phyloP scores from a whole-genome alignment of 2,888 invertebrate species.

The Drosophila kambysellisi region DNA sequence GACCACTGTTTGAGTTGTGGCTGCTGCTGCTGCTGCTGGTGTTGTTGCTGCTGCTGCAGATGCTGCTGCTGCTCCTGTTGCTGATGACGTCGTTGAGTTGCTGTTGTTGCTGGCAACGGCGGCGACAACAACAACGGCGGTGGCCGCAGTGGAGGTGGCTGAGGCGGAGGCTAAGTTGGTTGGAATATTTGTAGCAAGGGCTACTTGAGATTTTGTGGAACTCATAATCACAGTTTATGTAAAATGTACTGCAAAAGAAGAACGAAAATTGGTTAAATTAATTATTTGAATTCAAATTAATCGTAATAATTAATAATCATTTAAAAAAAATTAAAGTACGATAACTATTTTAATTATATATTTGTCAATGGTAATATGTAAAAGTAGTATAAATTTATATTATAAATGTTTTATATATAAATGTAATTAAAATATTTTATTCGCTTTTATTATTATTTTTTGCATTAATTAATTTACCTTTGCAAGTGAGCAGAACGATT shows the following conservation, averaged over 20 bases:
- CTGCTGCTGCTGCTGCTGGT: conserved; percentile 37
- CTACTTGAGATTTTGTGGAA: conserved; percentile 85
- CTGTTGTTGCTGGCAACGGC: conserved; percentile 71
- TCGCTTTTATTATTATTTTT: too few species aligned
- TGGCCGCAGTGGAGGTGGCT: conserved; percentile 73
- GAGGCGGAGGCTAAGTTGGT: conserved; percentile 81
- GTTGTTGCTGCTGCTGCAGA: conserved; percentile 25
- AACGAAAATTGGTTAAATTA: not conserved
- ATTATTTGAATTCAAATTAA: not conserved
- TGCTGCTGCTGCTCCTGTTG: conserved; percentile 25
- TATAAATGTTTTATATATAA: not conserved
- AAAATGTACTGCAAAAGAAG: conserved; percentile 73
- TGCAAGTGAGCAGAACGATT: conserved; percentile 70
- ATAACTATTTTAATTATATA: not conserved
- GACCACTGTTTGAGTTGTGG: conserved; percentile 3
- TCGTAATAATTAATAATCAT: not conserved
- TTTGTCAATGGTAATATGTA: not conserved
- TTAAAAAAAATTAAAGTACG: too few species aligned
- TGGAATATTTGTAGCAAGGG: conserved; percentile 85
- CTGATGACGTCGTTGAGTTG: conserved; percentile 56
- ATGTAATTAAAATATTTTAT: not conserved
- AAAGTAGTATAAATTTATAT: not conserved
- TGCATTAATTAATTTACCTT: conserved; percentile 55
- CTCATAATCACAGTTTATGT: conserved; percentile 85
- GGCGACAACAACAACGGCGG: conserved; percentile 77